Conservation (phyloP, 1,140 invertebrate genomes). For the Colletes gigas region DNA sequence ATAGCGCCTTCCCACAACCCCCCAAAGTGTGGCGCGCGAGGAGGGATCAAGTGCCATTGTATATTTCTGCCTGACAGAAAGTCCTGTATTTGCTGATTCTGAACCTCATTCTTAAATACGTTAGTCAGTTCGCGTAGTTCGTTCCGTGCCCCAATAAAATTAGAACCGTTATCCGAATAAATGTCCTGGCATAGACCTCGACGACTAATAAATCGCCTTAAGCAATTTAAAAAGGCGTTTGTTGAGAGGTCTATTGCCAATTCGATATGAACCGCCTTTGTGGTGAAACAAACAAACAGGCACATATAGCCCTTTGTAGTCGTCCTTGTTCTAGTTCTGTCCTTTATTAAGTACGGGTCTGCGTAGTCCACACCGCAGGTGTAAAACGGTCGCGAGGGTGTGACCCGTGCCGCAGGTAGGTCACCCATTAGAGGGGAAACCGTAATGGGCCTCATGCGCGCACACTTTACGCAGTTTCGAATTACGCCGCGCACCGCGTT, state of each 20-base stretch:
- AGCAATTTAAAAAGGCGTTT: neutral
- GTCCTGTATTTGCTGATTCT: neutral
- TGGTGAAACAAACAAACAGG: constrained; percentile 1
- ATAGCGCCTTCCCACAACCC: constrained; percentile 3
- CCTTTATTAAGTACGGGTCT: constrained; percentile 3
- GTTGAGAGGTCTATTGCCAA: neutral
- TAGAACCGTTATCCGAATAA: constrained; percentile 5
- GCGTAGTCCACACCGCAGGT: neutral
- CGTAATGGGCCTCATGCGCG: neutral
- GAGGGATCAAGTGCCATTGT: constrained; percentile 10
- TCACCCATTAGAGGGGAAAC: neutral
- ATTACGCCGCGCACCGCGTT: neutral
- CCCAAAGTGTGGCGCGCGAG: constrained; percentile 7
- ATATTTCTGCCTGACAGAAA: neutral
- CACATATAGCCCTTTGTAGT: constrained; percentile 4
- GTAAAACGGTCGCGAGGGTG: no score
- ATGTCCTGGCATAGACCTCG: neutral
- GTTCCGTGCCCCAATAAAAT: neutral
- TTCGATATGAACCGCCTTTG: constrained; percentile 1
- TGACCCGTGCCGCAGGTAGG: no score
- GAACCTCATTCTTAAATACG: neutral
- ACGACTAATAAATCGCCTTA: neutral
- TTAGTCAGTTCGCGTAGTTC: neutral
- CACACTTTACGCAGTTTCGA: neutral
- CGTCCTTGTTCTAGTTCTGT: neutral